Conservation (phyloP, 2,888 invertebrate species). For the Bugula neritina region DNA sequence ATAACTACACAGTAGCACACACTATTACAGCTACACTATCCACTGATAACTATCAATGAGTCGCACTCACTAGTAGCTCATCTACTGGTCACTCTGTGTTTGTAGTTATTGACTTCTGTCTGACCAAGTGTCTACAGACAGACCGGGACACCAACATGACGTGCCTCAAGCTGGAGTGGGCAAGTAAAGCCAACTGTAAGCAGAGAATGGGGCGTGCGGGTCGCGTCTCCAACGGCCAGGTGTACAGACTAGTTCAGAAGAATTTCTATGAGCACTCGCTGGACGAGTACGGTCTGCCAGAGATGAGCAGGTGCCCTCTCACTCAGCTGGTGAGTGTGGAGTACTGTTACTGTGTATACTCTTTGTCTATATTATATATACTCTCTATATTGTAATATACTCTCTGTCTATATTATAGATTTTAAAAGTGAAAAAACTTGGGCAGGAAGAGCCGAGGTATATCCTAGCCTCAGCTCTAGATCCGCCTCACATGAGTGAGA, state of each 20-base stretch:
- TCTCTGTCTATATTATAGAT: background rate
- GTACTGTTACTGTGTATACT: background rate
- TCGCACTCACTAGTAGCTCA: no score
- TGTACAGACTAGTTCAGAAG: constrained; percentile 62
- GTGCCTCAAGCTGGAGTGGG: constrained; percentile 75
- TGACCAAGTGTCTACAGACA: constrained; percentile 74
- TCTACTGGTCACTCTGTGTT: no score
- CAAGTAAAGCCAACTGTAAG: constrained; percentile 78
- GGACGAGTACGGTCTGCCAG: constrained; percentile 50
- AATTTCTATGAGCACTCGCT: constrained; percentile 44
- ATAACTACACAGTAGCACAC: no score
- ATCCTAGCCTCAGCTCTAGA: constrained; percentile 77
- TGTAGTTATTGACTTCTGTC: constrained; percentile 83
- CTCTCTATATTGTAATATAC: background rate
- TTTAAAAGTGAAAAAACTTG: constrained; percentile 71
- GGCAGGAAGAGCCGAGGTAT: constrained; percentile 73
- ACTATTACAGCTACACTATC: no score
- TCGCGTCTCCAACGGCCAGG: constrained; percentile 73
- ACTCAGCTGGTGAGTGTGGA: constrained; percentile 62
- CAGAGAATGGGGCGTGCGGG: constrained; percentile 88
- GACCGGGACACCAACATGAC: constrained; percentile 74
- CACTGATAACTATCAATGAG: no score
- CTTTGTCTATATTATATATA: background rate
- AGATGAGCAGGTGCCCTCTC: constrained; percentile 66
- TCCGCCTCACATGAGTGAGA: constrained; percentile 76